These are phyloP conservation scores for Lepidochrysops patricia DNA, from an alignment of 2,888 invertebrate species.

Conservation along the genomic window DNA sequence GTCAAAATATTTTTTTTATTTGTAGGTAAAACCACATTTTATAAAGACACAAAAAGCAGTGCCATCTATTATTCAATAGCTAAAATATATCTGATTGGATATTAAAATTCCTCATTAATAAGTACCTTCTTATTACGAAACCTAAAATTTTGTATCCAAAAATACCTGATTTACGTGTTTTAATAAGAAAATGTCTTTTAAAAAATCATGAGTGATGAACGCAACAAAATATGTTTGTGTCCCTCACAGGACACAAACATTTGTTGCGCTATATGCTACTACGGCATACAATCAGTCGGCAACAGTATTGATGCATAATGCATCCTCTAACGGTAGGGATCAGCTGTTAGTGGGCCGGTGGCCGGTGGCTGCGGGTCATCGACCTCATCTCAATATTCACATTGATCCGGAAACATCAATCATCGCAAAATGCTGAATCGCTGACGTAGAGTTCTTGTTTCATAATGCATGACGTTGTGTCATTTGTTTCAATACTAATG, in stretches of 20 bases:
- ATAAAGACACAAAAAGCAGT: slow-evolving; percentile 9
- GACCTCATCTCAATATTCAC: slow-evolving; percentile 62
- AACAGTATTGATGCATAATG: slow-evolving; percentile 12
- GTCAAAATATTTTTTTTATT: too few relatives aligned
- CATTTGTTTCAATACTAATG: background rate
- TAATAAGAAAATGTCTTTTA: too few relatives aligned
- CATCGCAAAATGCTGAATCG: slow-evolving; percentile 23
- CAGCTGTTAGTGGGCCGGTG: slow-evolving; percentile 40
- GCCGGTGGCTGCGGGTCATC: slow-evolving; percentile 61
- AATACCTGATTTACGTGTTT: too few relatives aligned
- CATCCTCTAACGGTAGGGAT: slow-evolving; percentile 34
- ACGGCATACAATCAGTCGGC: slow-evolving; percentile 1
- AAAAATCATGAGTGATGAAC: too few relatives aligned
- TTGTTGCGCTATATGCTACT: too few relatives aligned
- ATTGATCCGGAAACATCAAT: slow-evolving; percentile 54
- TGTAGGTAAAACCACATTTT: too few relatives aligned
- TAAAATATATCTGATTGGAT: background rate
- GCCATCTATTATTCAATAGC: slow-evolving; percentile 34
- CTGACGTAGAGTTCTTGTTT: background rate
- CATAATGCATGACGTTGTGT: background rate
- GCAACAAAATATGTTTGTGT: too few relatives aligned
- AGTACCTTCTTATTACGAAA: background rate
- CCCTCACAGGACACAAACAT: too few relatives aligned
- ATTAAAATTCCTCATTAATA: too few relatives aligned
- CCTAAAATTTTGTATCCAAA: too few relatives aligned